Percentiles rank a stretch among this genome's conserved stretches.
phyloP scores from a whole-genome alignment of 2,797 vertebrate species.

The Chiloscyllium punctatum region DNA sequence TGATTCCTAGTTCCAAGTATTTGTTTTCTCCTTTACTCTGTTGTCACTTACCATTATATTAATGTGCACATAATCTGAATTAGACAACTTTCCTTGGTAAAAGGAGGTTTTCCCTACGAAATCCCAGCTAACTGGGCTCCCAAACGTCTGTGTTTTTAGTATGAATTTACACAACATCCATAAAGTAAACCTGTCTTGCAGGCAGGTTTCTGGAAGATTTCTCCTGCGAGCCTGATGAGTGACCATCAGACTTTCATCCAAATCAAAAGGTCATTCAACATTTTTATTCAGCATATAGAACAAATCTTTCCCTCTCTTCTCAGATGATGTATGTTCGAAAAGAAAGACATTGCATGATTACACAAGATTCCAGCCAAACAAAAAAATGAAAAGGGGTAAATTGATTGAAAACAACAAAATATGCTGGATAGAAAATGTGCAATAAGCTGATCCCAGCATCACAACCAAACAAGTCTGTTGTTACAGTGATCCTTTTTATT shows the following conservation, averaged over 20 bases:
- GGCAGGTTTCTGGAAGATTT: neutral
- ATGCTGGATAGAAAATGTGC: neutral
- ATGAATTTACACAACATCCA: neutral
- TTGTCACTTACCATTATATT: neutral
- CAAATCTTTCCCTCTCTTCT: neutral
- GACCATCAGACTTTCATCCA: neutral
- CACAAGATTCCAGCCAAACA: neutral
- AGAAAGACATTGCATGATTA: neutral
- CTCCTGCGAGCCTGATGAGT: neutral
- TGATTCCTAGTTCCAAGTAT: too few species aligned
- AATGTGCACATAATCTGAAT: neutral
- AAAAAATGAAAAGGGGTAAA: slow-evolving; percentile 5
- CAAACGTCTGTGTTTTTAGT: neutral
- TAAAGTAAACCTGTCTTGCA: neutral
- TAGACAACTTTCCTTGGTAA: neutral
- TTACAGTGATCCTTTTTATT: neutral
- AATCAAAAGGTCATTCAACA: neutral
- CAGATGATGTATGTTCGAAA: neutral
- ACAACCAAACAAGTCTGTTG: neutral
- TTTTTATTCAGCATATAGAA: neutral
- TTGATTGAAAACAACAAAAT: neutral
- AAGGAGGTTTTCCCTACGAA: neutral
- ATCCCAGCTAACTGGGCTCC: neutral
- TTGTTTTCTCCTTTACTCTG: neutral
- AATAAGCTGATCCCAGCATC: neutral